phyloP scores from a whole-genome alignment of 2,888 invertebrate species.

The Drosophila kokeensis region DNA sequence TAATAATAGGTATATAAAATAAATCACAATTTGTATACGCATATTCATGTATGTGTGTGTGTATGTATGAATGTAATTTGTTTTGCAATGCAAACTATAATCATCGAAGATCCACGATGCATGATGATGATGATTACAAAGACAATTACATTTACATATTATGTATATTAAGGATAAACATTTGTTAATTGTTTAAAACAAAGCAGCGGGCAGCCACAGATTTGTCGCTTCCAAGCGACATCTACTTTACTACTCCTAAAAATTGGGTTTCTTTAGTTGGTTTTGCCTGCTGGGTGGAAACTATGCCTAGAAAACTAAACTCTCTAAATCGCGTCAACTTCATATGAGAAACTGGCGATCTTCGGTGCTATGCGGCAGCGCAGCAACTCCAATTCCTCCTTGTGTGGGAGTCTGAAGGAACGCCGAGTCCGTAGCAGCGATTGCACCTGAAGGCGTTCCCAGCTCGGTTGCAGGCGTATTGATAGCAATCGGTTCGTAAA shows the following conservation, averaged over 20 bases:
- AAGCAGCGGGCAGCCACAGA: constrained; percentile 71
- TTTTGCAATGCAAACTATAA: constrained; percentile 38
- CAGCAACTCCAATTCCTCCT: constrained; percentile 84
- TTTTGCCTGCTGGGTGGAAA: constrained; percentile 34
- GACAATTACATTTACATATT: constrained; percentile 47
- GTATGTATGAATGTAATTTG: constrained; percentile 37
- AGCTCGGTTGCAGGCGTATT: constrained; percentile 60
- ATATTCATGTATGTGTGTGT: constrained; percentile 54
- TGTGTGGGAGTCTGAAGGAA: constrained; percentile 83
- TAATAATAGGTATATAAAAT: constrained; percentile 75
- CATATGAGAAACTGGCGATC: constrained; percentile 72
- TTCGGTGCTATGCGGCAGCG: constrained; percentile 75
- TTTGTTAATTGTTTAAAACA: constrained; percentile 77
- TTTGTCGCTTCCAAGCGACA: constrained; percentile 46
- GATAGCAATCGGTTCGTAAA: constrained; percentile 82
- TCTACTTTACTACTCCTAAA: constrained; percentile 26
- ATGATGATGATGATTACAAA: constrained; percentile 47
- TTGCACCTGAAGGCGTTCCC: constrained; percentile 23
- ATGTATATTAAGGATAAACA: constrained; percentile 67
- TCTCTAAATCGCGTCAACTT: constrained; percentile 34
- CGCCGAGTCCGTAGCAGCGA: constrained; percentile 67
- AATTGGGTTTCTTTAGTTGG: constrained; percentile 15
- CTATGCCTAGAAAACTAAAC: constrained; percentile 49
- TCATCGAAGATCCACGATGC: constrained; percentile 39
- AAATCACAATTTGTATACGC: constrained; percentile 79